Evolutionary conservation across 2,888 invertebrate species (phyloP).

Genomic region (Meloe dianella): DNA sequence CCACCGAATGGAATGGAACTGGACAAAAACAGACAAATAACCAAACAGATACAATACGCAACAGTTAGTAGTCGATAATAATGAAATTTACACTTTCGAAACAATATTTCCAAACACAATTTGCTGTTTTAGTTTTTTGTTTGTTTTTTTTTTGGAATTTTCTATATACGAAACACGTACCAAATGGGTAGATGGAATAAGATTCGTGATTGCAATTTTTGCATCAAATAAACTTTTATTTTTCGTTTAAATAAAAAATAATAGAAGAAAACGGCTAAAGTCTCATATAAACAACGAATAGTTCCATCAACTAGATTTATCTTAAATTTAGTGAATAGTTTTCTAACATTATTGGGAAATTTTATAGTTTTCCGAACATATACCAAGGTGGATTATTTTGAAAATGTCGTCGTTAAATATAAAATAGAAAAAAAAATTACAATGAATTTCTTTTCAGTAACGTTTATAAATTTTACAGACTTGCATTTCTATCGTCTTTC

Average conservation of each 20-base stretch:
- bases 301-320: background rate
- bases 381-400: slow-evolving; percentile 12
- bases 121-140: background rate
- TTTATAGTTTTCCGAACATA: slow-evolving; percentile 25
- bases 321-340: slow-evolving; percentile 4
- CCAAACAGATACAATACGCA: background rate
- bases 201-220: slow-evolving; percentile 27
- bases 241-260: background rate
- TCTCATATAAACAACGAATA: too few species aligned
- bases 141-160: background rate
- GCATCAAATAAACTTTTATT: background rate
- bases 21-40: background rate
- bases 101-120: background rate
- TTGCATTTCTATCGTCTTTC: background rate
- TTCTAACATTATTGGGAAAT: slow-evolving; percentile 32
- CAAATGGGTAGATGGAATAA: slow-evolving; percentile 22
- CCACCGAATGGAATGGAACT: slow-evolving; percentile 30
- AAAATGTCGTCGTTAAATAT: background rate
- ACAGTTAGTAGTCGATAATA: background rate
- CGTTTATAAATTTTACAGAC: background rate
- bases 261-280: background rate
- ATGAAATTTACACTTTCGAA: background rate
- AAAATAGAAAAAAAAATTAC: background rate
- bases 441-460: background rate
- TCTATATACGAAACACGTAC: slow-evolving; percentile 22